Conservation (phyloP, 2,888 invertebrate genomes). For the Lasioglossum leucozonium region DNA sequence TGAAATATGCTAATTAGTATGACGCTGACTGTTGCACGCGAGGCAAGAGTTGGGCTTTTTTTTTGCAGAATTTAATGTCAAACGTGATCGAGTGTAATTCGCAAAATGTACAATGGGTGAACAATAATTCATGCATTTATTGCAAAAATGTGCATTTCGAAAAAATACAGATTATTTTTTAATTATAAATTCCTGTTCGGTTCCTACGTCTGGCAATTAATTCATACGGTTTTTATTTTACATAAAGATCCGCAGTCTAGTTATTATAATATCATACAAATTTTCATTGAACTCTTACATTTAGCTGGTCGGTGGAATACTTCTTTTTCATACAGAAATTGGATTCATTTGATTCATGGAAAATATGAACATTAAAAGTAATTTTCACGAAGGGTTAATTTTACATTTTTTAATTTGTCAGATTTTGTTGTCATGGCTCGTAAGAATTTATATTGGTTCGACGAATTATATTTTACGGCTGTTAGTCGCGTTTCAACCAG, state of each 20-base stretch:
- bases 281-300: background rate
- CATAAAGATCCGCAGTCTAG: no score
- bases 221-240: background rate
- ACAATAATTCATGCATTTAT: background rate
- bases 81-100: background rate
- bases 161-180: no score
- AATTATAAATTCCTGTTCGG: background rate
- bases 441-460: background rate
- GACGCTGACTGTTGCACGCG: background rate
- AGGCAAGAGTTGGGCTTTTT: background rate
- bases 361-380: background rate
- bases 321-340: background rate
- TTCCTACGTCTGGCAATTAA: background rate
- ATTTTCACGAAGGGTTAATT: background rate
- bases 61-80: background rate
- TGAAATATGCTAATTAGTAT: background rate
- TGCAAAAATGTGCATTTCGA: background rate
- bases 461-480: background rate
- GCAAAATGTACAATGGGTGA: background rate
- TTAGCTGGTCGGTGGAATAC: background rate
- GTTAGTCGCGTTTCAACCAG: background rate
- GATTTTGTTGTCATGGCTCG: background rate
- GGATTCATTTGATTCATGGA: background rate
- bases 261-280: no score
- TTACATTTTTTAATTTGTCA: background rate